phyloP scores from a whole-genome alignment of 1,140 invertebrate genomes.

The Neodiprion pinetum region DNA sequence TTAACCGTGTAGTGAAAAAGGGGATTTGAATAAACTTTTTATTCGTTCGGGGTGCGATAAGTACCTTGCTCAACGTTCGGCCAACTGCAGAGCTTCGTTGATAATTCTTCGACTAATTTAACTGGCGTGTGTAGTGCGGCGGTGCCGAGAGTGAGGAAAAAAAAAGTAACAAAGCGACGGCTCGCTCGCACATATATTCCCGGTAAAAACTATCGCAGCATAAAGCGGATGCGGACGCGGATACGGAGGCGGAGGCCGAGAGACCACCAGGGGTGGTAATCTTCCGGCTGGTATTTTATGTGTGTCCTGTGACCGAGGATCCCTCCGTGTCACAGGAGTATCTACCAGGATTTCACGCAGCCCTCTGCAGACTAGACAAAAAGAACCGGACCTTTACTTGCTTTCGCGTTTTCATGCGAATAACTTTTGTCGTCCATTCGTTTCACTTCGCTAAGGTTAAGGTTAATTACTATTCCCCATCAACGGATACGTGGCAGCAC shows the following conservation, averaged over 20 bases:
- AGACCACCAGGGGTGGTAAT: conserved; percentile 40
- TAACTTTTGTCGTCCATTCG: background rate
- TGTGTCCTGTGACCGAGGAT: conserved; percentile 37
- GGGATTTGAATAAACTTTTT: no score
- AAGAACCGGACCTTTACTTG: background rate
- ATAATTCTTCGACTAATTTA: conserved; percentile 36
- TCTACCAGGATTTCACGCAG: background rate
- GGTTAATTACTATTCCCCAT: background rate
- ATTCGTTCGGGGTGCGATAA: conserved; percentile 20
- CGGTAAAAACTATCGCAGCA: conserved; percentile 42
- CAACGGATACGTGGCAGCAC: background rate
- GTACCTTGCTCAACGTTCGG: background rate
- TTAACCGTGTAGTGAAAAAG: no score
- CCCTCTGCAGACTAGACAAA: background rate
- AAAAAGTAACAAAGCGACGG: conserved; percentile 44
- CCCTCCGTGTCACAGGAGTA: conserved; percentile 25
- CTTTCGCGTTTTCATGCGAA: background rate
- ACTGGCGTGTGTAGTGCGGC: conserved; percentile 26
- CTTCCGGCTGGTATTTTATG: conserved; percentile 48
- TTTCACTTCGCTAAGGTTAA: background rate
- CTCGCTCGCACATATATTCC: conserved; percentile 44
- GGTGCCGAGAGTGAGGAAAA: conserved; percentile 20
- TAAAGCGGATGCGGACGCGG: conserved; percentile 38
- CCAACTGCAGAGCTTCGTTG: conserved; percentile 24
- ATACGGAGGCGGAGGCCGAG: conserved; percentile 28